Conservation (phyloP, 53 echinoderm and acorn worm genomes). For the Holothuria leucospilota region DNA sequence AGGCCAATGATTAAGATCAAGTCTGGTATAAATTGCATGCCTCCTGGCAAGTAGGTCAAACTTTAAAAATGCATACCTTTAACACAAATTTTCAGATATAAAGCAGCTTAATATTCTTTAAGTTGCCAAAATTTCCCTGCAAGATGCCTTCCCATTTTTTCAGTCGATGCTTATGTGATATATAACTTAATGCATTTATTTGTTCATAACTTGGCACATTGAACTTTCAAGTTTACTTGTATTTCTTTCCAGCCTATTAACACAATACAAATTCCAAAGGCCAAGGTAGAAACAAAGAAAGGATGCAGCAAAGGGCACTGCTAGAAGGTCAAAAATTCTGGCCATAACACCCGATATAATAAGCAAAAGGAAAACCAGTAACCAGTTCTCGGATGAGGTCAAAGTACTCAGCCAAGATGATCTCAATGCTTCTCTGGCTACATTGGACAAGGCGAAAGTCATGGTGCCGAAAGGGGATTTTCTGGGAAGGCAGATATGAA, state of each 20-base stretch:
- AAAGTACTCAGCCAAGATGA: background rate
- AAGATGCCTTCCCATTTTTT: no score
- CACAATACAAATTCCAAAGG: conserved; percentile 1
- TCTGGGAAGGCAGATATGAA: conserved; percentile 3
- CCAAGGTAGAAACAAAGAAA: background rate
- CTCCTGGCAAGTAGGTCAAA: no score
- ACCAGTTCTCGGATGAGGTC: background rate
- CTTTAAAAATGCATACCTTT: no score
- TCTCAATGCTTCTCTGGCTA: background rate
- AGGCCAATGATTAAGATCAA: no score
- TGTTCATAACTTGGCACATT: no score
- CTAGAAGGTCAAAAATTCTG: background rate
- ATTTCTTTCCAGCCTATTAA: background rate
- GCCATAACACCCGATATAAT: background rate
- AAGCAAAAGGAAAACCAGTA: background rate
- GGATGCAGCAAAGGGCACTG: background rate
- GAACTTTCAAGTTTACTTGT: no score
- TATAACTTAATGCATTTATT: no score
- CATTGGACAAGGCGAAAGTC: background rate
- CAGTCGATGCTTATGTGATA: no score
- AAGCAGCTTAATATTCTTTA: no score
- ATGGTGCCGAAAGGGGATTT: background rate
- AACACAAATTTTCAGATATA: no score
- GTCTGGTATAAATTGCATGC: no score
- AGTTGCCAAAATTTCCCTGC: no score